Base-by-base conservation (phyloP, 2,797 vertebrate species). In the Siniperca scherzeri region DNA sequence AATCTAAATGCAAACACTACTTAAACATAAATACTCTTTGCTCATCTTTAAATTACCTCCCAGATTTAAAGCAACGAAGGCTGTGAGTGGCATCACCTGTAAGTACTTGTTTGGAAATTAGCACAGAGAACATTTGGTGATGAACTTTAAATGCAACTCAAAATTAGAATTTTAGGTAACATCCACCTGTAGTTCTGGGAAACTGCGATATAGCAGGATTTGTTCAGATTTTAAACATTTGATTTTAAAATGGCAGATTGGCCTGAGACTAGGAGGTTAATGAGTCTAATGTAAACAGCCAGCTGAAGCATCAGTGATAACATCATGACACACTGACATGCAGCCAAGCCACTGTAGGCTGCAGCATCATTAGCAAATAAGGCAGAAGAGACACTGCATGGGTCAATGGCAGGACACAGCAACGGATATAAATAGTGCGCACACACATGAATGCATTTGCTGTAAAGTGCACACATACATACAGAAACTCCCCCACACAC, bases 291-390 rank as follows among this genome's bases (percentile, higher is more conserved):
- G 75, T 78, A 72, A 82, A 66, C 75, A 88, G 62, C 48, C 50
- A 46, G 75, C 65, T 42, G 81, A 85, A 70, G 75, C 46, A 62
- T 87, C 81, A 12, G 62, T 13, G 61, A 74, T 81, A 59, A 77
- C 78, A 82, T 64, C 59, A 57, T 36, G 70, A 88, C 81, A 69
- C 68, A 72, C 40, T 53, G 73, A 82, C 55, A 27, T 44, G 48
- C 69, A 74, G 86, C 59, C 70, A 73, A 88, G 77, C 67, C 62
- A 80, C 85, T 25, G 81, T 8, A 55, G 59, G 60, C 77, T 78
- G 85, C 59, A 78, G 71, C 72, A 59, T 69, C 85, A 79, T 89
- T 84, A 88, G 88, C 62, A 91, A 89, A 89, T 85, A 90, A 91
- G 82, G 89, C 74, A 2, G 81, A 84, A 88, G 60, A 87, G 85